A percentile compares a stretch with the other conserved stretches of the same genome.
phyloP scores from a whole-genome alignment of 2,113 vertebrate genomes.

The Bettongia penicillata region DNA sequence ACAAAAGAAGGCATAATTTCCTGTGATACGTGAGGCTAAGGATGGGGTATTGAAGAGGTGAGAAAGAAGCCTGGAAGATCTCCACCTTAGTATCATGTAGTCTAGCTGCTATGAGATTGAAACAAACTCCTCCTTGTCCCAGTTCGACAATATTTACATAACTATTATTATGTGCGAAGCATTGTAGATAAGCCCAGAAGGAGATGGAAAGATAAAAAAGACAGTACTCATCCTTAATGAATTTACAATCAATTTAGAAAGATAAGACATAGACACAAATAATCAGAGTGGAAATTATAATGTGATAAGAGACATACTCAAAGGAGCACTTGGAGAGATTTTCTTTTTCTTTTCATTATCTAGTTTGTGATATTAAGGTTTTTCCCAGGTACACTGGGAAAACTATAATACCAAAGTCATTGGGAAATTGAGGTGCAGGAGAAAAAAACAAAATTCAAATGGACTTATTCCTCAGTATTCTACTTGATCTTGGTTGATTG shows the following conservation, averaged over 20 bases:
- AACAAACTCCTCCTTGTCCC: background rate
- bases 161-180: background rate
- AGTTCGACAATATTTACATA: background rate
- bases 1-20: slow-evolving; percentile 81
- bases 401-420: background rate
- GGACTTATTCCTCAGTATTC: background rate
- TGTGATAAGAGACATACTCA: background rate
- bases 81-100: background rate
- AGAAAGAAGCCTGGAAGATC: background rate
- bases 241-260: background rate
- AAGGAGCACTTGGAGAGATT: background rate
- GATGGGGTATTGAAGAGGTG: background rate
- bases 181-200: background rate
- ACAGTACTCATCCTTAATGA: background rate
- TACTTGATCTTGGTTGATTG: background rate
- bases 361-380: background rate
- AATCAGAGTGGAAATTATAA: background rate
- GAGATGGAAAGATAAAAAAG: background rate
- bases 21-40: background rate
- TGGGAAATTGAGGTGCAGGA: background rate
- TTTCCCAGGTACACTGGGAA: background rate
- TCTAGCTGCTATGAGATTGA: background rate
- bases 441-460: background rate
- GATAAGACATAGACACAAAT: background rate
- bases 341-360: background rate